A percentile compares a stretch with the other conserved stretches of the same genome.
Evolutionary conservation across 2,113 vertebrate species (phyloP).

Genomic region (Elephantulus edwardii): DNA sequence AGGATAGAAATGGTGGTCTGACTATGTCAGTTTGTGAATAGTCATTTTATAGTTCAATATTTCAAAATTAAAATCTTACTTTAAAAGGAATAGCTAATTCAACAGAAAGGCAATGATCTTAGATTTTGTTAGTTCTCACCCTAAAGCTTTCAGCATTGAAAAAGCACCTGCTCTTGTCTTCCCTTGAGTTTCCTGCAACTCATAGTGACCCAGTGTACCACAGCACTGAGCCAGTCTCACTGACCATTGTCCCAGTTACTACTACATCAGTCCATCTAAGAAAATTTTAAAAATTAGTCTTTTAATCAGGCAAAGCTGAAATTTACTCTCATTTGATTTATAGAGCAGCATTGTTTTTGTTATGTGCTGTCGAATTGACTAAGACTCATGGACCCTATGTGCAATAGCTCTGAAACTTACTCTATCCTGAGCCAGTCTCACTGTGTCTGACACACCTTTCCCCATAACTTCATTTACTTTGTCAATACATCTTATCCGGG

Average conservation of each 20-base stretch:
- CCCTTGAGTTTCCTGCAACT: too few species aligned
- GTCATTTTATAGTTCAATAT: conserved; percentile 16
- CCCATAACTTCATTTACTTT: too few species aligned
- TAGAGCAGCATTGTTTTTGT: not conserved
- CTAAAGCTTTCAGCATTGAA: not conserved
- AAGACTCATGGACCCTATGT: too few species aligned
- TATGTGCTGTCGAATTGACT: too few species aligned
- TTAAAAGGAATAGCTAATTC: conserved; percentile 36
- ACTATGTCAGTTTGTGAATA: not conserved
- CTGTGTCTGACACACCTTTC: too few species aligned
- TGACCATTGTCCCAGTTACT: too few species aligned
- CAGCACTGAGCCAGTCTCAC: too few species aligned
- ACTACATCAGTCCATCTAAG: not conserved
- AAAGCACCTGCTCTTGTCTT: too few species aligned
- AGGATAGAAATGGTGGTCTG: not conserved
- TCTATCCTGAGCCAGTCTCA: too few species aligned
- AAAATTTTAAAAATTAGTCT: not conserved
- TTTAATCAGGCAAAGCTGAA: conserved; percentile 33
- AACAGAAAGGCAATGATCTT: conserved; percentile 36
- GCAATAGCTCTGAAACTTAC: too few species aligned
- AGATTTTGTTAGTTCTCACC: not conserved
- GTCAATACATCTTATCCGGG: too few species aligned
- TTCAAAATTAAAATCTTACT: conserved; percentile 49
- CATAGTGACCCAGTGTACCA: too few species aligned
- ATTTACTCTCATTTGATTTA: conserved; percentile 41